Evolutionary conservation across 2,113 vertebrate species (phyloP), one percentile per base, ranked within the genome.

Genomic region (Leptobrachium leishanense): DNA sequence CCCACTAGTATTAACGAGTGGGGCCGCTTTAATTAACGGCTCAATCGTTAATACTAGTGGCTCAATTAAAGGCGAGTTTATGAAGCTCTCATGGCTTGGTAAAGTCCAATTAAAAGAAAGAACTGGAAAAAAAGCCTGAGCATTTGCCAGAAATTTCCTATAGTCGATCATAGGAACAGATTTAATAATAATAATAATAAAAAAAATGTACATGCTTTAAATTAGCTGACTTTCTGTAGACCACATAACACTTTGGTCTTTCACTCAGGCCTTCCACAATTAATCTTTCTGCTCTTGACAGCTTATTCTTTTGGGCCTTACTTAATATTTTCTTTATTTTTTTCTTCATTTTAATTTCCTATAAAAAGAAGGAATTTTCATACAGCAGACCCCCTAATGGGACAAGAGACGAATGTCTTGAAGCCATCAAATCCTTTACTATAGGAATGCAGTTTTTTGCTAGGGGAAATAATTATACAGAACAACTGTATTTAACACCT

Each of bases 281-380:
- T 53, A 53, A 75, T 75, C 62, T 75, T 46, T 15, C 46, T 31
- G 46, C 63, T 53, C 39, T 66, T 75, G 63, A 63, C 63, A 54
- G 20, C 5, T 75, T 54, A 41, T 55, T 10, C 74, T 5, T 43
- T 54, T 15, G 63, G 9, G 13, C 42, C 39, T 75, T 75, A 67
- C 15, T 54, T 44, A n/a, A 5, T 7, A 50, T 11, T 67, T 64
- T 15, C 20, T 31, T 31, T 31, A 31, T 31, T 31, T 31, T 31
- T 31, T 31, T 31, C 20, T 31, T 31, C 20, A 31, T 31, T 31
- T 31, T 31, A 31, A 31, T 65, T 66, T 41, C 46, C 63, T 10
- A 55, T 6, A 67, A 75, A 42, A 75, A 54, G 6, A 10, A 64
- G 2, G 13, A 55, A 67, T 54, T 67, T 9, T 5, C 2, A 53